These are phyloP conservation scores for Sturnus vulgaris DNA, from an alignment of 2,113 vertebrate genomes.

Conservation along the genomic window DNA sequence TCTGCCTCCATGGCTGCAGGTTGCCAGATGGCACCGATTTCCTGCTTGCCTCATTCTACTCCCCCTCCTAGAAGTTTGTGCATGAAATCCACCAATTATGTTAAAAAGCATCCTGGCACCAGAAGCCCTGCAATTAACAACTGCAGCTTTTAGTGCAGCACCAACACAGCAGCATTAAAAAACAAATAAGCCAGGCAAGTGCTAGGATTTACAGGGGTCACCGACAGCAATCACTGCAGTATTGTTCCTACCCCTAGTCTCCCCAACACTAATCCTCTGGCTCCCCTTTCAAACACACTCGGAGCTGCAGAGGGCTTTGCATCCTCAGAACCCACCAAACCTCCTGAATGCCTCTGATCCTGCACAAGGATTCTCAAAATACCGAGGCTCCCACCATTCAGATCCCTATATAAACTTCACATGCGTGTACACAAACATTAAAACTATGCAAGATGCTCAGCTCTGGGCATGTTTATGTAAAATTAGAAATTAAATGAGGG, in stretches of 20 bases:
- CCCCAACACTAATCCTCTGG: constrained; percentile 24
- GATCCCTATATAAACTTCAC: not conserved
- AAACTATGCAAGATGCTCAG: not conserved
- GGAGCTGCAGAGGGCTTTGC: not conserved
- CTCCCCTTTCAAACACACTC: not conserved
- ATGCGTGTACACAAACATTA: not conserved
- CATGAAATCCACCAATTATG: constrained; percentile 61
- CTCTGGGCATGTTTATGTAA: not conserved
- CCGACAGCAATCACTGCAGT: not conserved
- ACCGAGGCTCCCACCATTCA: not conserved
- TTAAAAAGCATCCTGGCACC: constrained; percentile 52
- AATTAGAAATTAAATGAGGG: not conserved
- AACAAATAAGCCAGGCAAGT: constrained; percentile 48
- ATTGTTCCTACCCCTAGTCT: not conserved
- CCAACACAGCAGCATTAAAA: constrained; percentile 43
- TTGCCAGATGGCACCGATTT: constrained; percentile 49
- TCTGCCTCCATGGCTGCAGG: not conserved
- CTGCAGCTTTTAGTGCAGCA: constrained; percentile 58
- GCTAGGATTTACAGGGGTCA: constrained; percentile 49
- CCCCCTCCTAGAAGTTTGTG: constrained; percentile 39
- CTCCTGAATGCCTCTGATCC: not conserved
- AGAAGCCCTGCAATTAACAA: constrained; percentile 50
- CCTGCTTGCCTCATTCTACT: constrained; percentile 26
- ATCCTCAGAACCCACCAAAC: not conserved
- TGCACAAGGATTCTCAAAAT: not conserved